These are phyloP conservation scores for Latrodectus geometricus DNA, from an alignment of 1,140 invertebrate genomes.

Conservation along the genomic window DNA sequence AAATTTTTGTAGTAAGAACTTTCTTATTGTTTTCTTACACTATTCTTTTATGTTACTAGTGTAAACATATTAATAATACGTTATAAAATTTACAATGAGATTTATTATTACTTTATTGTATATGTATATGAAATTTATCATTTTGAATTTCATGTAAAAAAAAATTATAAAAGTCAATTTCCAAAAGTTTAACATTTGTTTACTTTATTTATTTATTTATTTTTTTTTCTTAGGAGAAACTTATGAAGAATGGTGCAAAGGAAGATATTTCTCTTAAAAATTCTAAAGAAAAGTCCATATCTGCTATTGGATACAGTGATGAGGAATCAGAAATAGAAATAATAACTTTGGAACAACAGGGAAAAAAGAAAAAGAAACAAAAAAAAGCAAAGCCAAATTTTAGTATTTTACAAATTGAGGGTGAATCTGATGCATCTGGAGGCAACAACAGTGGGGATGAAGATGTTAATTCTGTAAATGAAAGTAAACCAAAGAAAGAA, in stretches of 20 bases:
- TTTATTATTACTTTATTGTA: neutral
- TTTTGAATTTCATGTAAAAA: neutral
- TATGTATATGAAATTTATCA: neutral
- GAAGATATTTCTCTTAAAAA: neutral
- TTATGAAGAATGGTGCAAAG: neutral
- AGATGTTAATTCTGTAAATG: constrained; percentile 11
- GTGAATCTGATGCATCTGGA: constrained; percentile 2
- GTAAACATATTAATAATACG: neutral
- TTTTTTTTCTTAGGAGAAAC: neutral
- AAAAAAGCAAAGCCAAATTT: constrained; percentile 29
- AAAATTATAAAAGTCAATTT: too few relatives aligned
- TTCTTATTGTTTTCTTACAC: too few relatives aligned
- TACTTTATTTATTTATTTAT: neutral
- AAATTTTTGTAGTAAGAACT: too few relatives aligned
- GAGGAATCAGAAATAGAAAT: constrained; percentile 45
- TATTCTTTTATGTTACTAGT: too few relatives aligned
- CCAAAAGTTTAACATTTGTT: neutral
- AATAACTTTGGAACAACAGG: constrained; percentile 49
- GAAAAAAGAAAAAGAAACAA: constrained; percentile 34
- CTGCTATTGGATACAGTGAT: constrained; percentile 4
- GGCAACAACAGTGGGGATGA: constrained; percentile 46
- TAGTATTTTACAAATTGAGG: constrained; percentile 44
- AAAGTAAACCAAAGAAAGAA: constrained; percentile 36
- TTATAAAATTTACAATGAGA: neutral
- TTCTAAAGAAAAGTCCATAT: neutral